Evolutionary conservation across 2,797 vertebrate genomes (phyloP).

Genomic region (Poecilia picta): DNA sequence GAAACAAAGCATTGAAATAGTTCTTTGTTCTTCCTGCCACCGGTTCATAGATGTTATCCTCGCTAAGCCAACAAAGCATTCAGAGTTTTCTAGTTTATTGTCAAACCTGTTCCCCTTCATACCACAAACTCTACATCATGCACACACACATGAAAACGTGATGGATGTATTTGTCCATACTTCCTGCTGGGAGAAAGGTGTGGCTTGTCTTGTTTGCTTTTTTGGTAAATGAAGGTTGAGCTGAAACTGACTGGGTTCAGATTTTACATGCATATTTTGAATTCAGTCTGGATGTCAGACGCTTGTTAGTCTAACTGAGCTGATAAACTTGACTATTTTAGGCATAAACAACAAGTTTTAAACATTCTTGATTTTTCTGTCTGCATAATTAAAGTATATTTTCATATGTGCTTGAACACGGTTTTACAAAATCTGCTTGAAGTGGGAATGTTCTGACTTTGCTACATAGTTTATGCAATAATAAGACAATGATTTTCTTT

Average conservation of each 20-base stretch:
- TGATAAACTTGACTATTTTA: neutral
- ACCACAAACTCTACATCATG: neutral
- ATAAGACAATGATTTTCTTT: neutral
- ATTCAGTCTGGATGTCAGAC: neutral
- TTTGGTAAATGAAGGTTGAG: neutral
- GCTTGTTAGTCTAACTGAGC: neutral
- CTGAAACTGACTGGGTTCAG: neutral
- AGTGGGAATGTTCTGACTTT: neutral
- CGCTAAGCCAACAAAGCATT: neutral
- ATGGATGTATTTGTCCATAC: neutral
- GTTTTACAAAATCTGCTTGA: neutral
- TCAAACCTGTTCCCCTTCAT: constrained; percentile 15
- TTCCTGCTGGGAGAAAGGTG: neutral
- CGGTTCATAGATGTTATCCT: neutral
- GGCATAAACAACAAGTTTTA: neutral
- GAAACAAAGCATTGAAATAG: neutral
- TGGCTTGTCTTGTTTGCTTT: neutral
- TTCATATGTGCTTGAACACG: neutral
- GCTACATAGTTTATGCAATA: neutral
- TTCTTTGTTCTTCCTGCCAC: neutral
- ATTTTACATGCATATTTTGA: neutral
- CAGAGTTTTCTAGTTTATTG: neutral
- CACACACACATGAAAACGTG: neutral
- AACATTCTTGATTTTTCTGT: neutral
- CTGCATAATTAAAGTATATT: neutral